These are phyloP conservation scores for Megaceryle alcyon DNA, from an alignment of 2,797 vertebrate species.

Conservation along the genomic window DNA sequence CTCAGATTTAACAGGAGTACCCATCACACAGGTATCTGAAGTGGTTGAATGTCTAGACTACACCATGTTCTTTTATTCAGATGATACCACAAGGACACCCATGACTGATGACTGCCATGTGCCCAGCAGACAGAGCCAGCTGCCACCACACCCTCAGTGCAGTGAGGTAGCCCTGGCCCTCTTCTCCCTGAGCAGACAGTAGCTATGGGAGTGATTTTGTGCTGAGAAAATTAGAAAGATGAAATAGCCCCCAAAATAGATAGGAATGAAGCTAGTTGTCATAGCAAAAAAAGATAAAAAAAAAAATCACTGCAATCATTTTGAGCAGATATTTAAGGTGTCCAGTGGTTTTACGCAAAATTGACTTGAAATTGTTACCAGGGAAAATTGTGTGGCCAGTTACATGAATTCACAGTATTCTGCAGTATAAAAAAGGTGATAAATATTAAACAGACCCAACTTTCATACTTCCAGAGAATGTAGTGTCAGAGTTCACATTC, in stretches of 20 bases:
- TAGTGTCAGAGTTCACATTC: background rate
- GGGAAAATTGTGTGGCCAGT: background rate
- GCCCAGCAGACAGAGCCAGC: background rate
- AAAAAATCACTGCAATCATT: background rate
- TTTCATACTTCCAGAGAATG: background rate
- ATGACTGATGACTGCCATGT: background rate
- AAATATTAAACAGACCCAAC: background rate
- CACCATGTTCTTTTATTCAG: background rate
- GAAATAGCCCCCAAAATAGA: background rate
- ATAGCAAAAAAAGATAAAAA: background rate
- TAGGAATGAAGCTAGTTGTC: background rate
- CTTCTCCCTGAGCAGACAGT: background rate
- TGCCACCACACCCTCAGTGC: background rate
- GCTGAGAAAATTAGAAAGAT: background rate
- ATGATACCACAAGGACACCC: background rate
- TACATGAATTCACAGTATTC: background rate
- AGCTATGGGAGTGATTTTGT: background rate
- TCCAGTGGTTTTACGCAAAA: background rate
- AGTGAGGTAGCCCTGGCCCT: background rate
- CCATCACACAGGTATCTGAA: background rate
- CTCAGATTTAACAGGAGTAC: accelerated
- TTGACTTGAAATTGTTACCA: background rate
- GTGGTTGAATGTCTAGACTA: background rate
- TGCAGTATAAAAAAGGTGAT: background rate
- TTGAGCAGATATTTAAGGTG: background rate